These are phyloP conservation scores for Drosophila glabriapex DNA, from an alignment of 2,888 invertebrate genomes.

Conservation along the genomic window DNA sequence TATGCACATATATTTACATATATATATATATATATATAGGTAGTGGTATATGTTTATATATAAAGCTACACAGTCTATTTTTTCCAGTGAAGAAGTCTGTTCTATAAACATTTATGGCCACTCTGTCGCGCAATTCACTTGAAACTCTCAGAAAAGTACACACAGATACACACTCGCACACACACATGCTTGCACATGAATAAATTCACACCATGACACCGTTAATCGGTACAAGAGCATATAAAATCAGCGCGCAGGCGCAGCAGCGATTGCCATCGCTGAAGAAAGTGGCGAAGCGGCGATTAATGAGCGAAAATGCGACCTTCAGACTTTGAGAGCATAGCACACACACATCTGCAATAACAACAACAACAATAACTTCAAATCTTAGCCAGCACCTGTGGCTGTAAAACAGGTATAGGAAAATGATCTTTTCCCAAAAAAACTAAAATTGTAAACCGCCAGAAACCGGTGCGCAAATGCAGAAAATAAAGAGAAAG, in stretches of 20 bases:
- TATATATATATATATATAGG: neutral
- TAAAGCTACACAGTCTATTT: neutral
- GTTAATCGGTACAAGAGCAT: slow-evolving; percentile 35
- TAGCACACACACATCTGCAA: slow-evolving; percentile 17
- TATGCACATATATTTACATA: neutral
- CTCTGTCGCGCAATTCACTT: slow-evolving; percentile 45
- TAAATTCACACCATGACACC: slow-evolving; percentile 36
- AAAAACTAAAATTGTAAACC: slow-evolving; percentile 47
- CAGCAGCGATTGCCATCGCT: slow-evolving; percentile 32
- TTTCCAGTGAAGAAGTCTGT: slow-evolving; percentile 34
- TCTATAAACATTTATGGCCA: slow-evolving; percentile 32
- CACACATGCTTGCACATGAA: neutral
- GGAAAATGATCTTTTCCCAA: slow-evolving; percentile 66
- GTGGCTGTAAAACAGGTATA: slow-evolving; percentile 65
- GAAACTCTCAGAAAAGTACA: slow-evolving; percentile 38
- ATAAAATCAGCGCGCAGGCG: slow-evolving; percentile 53
- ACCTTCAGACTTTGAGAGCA: slow-evolving; percentile 66
- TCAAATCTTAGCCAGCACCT: slow-evolving; percentile 37
- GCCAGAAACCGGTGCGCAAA: slow-evolving; percentile 63
- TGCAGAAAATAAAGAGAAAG: slow-evolving; percentile 29
- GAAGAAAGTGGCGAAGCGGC: slow-evolving; percentile 67
- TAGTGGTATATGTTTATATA: neutral
- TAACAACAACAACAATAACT: slow-evolving; percentile 8
- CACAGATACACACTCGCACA: neutral
- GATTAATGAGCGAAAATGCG: slow-evolving; percentile 78